phyloP scores from a whole-genome alignment of 1,140 invertebrate genomes.

The Diachasmimorpha longicaudata region DNA sequence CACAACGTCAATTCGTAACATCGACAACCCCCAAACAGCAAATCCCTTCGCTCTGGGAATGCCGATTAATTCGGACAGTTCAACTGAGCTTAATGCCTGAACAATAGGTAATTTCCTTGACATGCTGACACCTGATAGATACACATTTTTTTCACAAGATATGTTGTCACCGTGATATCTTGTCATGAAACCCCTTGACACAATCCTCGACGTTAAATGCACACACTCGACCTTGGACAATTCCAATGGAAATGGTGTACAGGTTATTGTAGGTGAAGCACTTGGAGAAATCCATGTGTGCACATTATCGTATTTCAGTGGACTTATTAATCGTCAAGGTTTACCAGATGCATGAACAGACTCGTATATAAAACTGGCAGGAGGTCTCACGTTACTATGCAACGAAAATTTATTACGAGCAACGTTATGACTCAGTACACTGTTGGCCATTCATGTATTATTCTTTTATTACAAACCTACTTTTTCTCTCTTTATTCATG shows the following conservation, averaged over 20 bases:
- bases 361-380: conserved; percentile 14
- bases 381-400: not conserved
- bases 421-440: not conserved
- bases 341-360: conserved; percentile 36
- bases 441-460: not conserved
- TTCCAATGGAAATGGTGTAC: not conserved
- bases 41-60: not conserved
- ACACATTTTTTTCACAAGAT: no score
- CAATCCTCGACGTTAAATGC: not conserved
- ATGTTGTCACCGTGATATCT: no score
- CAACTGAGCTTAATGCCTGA: not conserved
- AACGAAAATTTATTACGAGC: conserved; percentile 17
- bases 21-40: not conserved
- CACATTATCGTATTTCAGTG: conserved; percentile 31
- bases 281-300: not conserved
- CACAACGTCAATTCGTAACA: not conserved
- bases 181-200: no score
- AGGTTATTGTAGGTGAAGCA: no score
- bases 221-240: not conserved
- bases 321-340: conserved; percentile 35
- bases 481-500: not conserved
- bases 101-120: not conserved
- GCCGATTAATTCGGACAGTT: not conserved
- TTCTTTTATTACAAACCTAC: not conserved
- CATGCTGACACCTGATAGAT: no score